Conservation (phyloP, 2,113 vertebrate genomes). For the Galeopterus variegatus region DNA sequence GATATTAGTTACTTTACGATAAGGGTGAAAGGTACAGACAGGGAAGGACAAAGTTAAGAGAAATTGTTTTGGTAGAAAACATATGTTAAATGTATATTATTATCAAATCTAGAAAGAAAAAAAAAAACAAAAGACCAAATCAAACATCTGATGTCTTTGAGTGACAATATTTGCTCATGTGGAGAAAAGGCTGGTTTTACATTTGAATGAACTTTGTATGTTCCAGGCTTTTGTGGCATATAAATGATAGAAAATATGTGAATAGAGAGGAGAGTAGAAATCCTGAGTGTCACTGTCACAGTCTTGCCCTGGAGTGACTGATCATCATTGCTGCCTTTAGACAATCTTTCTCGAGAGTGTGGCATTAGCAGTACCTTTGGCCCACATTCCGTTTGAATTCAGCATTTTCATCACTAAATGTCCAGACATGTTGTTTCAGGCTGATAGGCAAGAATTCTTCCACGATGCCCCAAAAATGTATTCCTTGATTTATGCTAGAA, state of each 20-base stretch:
- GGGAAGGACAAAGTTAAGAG: neutral
- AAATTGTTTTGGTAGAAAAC: neutral
- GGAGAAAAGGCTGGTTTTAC: neutral
- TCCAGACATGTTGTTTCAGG: neutral
- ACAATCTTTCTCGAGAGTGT: accelerated
- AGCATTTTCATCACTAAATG: neutral
- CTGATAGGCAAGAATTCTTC: neutral
- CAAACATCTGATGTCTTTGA: neutral
- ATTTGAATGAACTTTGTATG: neutral
- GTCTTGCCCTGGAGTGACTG: neutral
- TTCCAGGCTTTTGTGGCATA: too few relatives aligned
- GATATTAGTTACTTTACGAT: neutral
- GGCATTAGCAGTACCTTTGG: neutral
- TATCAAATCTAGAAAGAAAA: neutral
- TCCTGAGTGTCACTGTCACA: accelerated
- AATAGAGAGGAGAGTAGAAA: neutral
- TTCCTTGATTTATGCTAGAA: neutral
- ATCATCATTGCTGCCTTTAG: neutral
- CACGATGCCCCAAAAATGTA: accelerated
- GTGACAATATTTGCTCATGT: neutral
- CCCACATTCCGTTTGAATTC: neutral
- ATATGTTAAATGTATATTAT: neutral
- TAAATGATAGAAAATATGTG: accelerated
- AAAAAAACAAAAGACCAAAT: neutral
- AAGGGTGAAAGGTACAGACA: neutral